Conservation (phyloP, 2,113 vertebrate species). For the Ginglymostoma cirratum region DNA sequence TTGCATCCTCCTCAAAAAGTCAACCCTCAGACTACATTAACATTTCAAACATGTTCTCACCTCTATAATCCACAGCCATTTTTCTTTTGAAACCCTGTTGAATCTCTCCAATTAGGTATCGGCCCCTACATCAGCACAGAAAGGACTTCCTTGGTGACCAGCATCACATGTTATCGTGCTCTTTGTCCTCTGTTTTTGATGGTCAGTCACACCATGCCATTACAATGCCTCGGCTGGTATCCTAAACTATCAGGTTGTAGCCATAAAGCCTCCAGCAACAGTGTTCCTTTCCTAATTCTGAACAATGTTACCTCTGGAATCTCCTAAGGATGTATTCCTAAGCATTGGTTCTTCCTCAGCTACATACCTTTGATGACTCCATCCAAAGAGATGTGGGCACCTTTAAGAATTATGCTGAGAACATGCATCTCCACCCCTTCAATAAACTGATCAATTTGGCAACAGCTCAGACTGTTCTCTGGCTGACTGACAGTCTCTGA, state of each 20-base stretch:
- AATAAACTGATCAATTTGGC: too few species aligned
- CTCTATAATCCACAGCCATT: not conserved
- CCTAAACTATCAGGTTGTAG: not conserved
- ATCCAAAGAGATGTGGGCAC: too few species aligned
- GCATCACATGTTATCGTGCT: not conserved
- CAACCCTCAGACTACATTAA: not conserved
- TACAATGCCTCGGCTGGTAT: not conserved
- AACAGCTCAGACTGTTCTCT: too few species aligned
- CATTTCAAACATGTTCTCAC: not conserved
- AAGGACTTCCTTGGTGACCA: not conserved
- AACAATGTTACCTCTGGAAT: not conserved
- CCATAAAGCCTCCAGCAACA: not conserved
- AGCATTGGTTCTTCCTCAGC: not conserved
- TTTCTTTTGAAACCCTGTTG: not conserved
- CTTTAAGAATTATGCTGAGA: too few species aligned
- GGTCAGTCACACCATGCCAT: not conserved
- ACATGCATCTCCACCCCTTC: too few species aligned
- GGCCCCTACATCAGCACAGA: not conserved
- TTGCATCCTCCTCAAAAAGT: not conserved
- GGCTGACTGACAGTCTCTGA: too few species aligned
- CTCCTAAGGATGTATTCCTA: not conserved
- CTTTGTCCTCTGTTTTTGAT: not conserved
- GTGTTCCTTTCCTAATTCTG: not conserved
- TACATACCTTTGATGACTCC: too few species aligned
- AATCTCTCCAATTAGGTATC: not conserved